Evolutionary conservation across 2,113 vertebrate species (phyloP).

Genomic region (Myrmecophaga tridactyla): DNA sequence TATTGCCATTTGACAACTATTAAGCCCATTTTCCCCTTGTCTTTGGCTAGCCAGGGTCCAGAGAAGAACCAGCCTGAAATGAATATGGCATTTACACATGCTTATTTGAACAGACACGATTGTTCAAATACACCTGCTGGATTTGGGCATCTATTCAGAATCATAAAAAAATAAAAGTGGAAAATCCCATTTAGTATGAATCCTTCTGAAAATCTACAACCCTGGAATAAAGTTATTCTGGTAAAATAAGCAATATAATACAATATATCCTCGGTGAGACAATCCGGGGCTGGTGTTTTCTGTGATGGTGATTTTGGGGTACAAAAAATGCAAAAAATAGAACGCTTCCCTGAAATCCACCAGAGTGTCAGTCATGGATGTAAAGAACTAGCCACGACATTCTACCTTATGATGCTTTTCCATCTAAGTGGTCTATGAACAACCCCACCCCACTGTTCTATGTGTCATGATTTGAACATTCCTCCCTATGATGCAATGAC

Average conservation of each 20-base stretch:
- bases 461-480: background rate
- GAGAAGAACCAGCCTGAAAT: constrained; percentile 48
- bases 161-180: background rate
- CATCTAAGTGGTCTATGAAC: background rate
- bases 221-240: background rate
- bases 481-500: background rate
- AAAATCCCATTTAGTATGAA: constrained; percentile 33
- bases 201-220: background rate
- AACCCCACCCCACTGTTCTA: background rate
- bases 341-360: background rate
- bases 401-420: background rate
- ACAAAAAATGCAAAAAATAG: background rate
- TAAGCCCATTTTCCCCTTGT: constrained; percentile 29
- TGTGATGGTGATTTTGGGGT: background rate
- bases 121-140: constrained; percentile 17
- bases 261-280: background rate
- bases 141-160: constrained; percentile 31
- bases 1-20: constrained; percentile 39
- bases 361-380: background rate
- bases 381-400: background rate
- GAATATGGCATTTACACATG: constrained; percentile 54
- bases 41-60: background rate
- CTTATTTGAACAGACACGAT: constrained; percentile 34
- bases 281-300: background rate
- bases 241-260: background rate